Evolutionary conservation across 2,888 invertebrate species (phyloP), one percentile per base, ranked within the genome.

Genomic region (Himalopsyche anomala): DNA sequence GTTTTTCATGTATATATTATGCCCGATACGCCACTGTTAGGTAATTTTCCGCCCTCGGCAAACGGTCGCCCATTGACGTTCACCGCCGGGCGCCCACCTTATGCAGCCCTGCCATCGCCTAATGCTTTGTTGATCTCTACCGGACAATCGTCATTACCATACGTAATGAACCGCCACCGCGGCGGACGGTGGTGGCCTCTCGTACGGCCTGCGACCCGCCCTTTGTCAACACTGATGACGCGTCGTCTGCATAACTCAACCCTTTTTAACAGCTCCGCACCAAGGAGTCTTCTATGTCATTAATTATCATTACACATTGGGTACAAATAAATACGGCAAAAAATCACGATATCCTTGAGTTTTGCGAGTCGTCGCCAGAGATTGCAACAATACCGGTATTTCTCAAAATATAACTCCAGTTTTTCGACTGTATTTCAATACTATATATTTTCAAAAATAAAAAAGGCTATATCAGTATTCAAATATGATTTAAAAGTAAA

Each of bases 141-240:
- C 79, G 79, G 84, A 74, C 84, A 74, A 40, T 84, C 79, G 38
- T 84, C 84, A 84, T 84, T 84, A 84, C 69, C 84, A 84, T 84
- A 84, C 84, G 84, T 74, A 74, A 84, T 84, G 84, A 84, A 74
- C 36, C 74, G 28, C 74, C 74, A 38, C 28, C 38, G 38, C 74
- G 28, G 11, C 28, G 12, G 62, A 28, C 62, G 62, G 28, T 28
- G 62, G 62, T 62, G 62, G 62, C 62, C 28, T 36, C 80, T 36
- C 80, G 80, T 42, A 42, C 80, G n/a, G 80, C 80, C 36, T 36
- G 42, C 80, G 40, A 62, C 62, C 62, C 62, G 62, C 62, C 62
- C 62, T 62, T 62, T 62, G 62, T 62, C 62, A 62, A 62, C 62
- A 62, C 62, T 62, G 62, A 62, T 62, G 62, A 62, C 19, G 62